Evolutionary conservation across 2,888 invertebrate species (phyloP).

Genomic region (Diogma glabrata): DNA sequence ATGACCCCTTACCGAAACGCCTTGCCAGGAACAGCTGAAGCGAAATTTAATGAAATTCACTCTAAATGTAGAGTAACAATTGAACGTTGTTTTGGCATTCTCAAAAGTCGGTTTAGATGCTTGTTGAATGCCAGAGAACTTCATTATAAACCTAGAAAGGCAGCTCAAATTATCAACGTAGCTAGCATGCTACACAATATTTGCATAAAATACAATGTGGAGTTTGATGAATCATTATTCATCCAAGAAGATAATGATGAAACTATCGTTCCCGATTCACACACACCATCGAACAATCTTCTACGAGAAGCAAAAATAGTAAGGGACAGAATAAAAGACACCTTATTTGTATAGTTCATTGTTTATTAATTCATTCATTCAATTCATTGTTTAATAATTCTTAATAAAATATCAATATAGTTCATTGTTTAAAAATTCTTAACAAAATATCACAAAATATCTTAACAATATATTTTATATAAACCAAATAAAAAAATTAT

Average conservation of each 20-base stretch:
- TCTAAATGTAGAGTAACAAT: background rate
- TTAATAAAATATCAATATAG: no score
- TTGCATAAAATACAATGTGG: background rate
- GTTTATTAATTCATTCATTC: no score
- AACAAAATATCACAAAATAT: no score
- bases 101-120: background rate
- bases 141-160: background rate
- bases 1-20: background rate
- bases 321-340: background rate
- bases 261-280: no score
- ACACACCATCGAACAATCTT: background rate
- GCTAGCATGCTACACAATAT: background rate
- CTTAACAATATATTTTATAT: no score
- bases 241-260: background rate
- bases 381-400: no score
- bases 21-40: background rate
- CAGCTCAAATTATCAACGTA: constrained; percentile 4
- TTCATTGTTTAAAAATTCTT: no score
- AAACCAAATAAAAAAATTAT: no score
- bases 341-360: no score
- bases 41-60: background rate
- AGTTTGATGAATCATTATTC: background rate
- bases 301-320: background rate
- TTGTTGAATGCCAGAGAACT: background rate
- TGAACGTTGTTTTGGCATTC: background rate